Percentiles rank a stretch among this genome's conserved stretches.
These are phyloP conservation scores for Chinchilla lanigera DNA, from an alignment of 2,113 vertebrate genomes.

Conservation along the genomic window DNA sequence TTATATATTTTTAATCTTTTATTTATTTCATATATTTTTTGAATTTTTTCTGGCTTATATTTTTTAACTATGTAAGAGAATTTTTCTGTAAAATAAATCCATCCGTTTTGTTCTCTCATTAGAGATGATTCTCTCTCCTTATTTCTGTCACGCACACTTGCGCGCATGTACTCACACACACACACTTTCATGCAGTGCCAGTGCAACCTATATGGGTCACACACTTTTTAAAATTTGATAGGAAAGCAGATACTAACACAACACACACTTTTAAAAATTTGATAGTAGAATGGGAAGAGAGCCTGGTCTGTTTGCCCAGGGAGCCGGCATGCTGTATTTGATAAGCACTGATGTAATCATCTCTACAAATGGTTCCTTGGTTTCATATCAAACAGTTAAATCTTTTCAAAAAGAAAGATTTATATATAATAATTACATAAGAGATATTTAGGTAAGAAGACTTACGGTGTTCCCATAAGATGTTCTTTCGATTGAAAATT, in stretches of 20 bases:
- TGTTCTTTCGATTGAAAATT: background rate
- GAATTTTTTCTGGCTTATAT: background rate
- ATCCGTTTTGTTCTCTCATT: background rate
- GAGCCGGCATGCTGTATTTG: background rate
- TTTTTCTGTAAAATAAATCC: background rate
- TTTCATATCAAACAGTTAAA: background rate
- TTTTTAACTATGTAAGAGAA: background rate
- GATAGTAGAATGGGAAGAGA: background rate
- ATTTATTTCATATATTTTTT: no score
- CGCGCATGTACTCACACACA: background rate
- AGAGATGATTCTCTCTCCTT: background rate
- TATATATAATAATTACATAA: background rate
- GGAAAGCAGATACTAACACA: background rate
- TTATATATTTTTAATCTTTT: no score
- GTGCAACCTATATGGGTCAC: background rate
- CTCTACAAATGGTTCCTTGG: background rate
- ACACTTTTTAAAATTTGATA: background rate
- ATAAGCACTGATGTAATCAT: background rate
- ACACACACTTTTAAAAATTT: background rate
- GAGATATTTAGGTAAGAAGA: constrained; percentile 21
- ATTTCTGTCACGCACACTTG: no score
- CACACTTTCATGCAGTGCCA: no score
- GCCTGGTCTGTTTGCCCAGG: background rate
- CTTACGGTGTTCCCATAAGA: background rate
- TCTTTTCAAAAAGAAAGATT: background rate